phyloP scores from a whole-genome alignment of 2,888 invertebrate genomes.

The Oligia latruncula region DNA sequence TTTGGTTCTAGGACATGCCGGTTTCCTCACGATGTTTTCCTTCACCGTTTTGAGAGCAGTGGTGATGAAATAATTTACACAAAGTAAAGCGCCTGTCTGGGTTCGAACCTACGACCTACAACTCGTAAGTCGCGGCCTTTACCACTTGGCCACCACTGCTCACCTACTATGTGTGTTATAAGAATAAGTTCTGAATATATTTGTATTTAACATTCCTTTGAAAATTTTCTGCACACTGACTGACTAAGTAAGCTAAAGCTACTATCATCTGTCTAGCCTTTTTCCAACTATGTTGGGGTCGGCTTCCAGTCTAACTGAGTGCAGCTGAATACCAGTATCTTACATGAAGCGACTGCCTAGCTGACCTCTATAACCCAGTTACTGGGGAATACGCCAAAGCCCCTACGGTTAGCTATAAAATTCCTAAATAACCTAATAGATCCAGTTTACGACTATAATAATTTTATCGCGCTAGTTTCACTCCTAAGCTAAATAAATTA shows the following conservation, averaged over 20 bases:
- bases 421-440: neutral
- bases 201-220: neutral
- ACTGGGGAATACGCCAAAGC: neutral
- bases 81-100: too few relatives aligned
- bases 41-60: too few relatives aligned
- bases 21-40: too few relatives aligned
- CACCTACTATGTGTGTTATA: too few relatives aligned
- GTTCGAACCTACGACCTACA: too few relatives aligned
- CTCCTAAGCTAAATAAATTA: slow-evolving; percentile 1
- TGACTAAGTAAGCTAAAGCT: neutral
- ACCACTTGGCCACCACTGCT: too few relatives aligned
- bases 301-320: neutral
- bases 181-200: neutral
- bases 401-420: neutral
- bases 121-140: too few relatives aligned
- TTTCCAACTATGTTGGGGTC: neutral
- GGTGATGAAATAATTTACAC: too few relatives aligned
- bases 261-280: neutral
- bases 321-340: neutral
- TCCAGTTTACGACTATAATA: neutral
- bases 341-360: neutral
- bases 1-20: too few relatives aligned
- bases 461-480: neutral
- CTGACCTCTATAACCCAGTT: neutral
- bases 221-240: neutral